Evolutionary conservation across 1,140 invertebrate species (phyloP).

Genomic region (Drosophila bocki): DNA sequence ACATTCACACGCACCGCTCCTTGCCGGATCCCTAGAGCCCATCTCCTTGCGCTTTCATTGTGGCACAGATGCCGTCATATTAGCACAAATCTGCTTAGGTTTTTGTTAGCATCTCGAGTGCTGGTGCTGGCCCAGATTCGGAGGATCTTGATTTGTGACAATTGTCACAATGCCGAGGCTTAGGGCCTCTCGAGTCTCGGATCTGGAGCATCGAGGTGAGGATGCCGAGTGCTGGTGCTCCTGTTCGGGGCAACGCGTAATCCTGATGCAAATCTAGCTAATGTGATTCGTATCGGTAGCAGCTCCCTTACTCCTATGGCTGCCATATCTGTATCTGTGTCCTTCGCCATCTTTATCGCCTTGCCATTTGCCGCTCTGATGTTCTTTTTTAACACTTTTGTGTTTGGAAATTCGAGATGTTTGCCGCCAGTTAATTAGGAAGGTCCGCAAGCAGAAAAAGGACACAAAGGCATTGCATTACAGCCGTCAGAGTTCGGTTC

Average conservation of each 20-base stretch:
- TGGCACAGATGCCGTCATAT: conserved; percentile 79
- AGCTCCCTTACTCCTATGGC: not conserved
- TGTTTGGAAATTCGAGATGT: conserved; percentile 57
- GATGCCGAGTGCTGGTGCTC: conserved; percentile 21
- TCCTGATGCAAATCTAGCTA: conserved; percentile 77
- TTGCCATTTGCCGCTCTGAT: conserved; percentile 31
- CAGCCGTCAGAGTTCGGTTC: conserved; percentile 31
- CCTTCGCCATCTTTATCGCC: conserved; percentile 29
- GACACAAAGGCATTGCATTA: conserved; percentile 34
- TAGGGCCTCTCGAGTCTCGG: conserved; percentile 24
- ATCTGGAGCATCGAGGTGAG: conserved; percentile 39
- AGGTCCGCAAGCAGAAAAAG: conserved; percentile 26
- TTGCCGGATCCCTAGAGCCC: conserved; percentile 2
- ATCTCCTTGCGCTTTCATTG: conserved; percentile 42
- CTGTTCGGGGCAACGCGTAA: conserved; percentile 57
- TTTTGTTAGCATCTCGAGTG: conserved; percentile 69
- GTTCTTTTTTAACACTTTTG: conserved; percentile 71
- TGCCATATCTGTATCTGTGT: not conserved
- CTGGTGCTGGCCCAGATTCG: conserved; percentile 51
- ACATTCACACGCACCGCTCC: conserved; percentile 66
- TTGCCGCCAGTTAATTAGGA: conserved; percentile 56
- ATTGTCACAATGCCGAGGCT: conserved; percentile 65
- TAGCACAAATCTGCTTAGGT: conserved; percentile 81
- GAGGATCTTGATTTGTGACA: conserved; percentile 68
- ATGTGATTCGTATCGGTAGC: conserved; percentile 69